These are phyloP conservation scores for Hermodice carunculata DNA, from an alignment of 2,888 invertebrate genomes.

Conservation along the genomic window DNA sequence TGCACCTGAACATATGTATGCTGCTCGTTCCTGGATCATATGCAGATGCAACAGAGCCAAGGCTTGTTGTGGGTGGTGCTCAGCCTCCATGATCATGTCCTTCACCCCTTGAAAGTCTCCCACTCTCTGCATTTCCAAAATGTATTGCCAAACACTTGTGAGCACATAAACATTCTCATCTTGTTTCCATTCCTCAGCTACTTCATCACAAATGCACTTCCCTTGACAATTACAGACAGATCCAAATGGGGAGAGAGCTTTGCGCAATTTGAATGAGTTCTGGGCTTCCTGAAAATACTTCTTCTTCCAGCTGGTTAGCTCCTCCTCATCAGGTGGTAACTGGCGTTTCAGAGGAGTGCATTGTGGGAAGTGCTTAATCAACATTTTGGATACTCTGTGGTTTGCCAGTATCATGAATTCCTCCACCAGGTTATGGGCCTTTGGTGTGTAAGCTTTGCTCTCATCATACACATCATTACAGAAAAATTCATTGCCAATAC, in stretches of 20 bases:
- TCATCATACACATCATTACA: too few relatives aligned
- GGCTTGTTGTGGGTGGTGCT: neutral
- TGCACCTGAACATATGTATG: slow-evolving; percentile 63
- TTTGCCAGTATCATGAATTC: slow-evolving; percentile 19
- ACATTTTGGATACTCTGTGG: neutral
- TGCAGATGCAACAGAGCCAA: neutral
- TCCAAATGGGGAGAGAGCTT: too few relatives aligned
- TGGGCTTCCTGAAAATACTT: neutral
- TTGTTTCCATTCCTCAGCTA: too few relatives aligned
- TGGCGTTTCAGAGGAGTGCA: neutral
- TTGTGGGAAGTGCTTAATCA: neutral
- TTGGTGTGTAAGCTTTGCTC: neutral
- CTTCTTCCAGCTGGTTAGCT: neutral
- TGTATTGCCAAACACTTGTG: too few relatives aligned
- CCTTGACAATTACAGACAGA: too few relatives aligned
- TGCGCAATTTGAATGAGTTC: neutral
- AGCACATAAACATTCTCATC: too few relatives aligned
- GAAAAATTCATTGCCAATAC: too few relatives aligned
- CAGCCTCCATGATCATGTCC: too few relatives aligned
- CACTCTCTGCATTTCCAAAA: too few relatives aligned
- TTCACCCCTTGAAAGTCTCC: too few relatives aligned
- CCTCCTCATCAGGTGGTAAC: neutral
- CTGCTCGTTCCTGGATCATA: slow-evolving; percentile 44
- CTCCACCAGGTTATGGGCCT: slow-evolving; percentile 16
- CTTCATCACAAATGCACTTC: too few relatives aligned